A percentile compares a stretch with the other conserved stretches of the same genome.
Evolutionary conservation across 2,888 invertebrate genomes (phyloP).

Genomic region (Rhingia campestris): DNA sequence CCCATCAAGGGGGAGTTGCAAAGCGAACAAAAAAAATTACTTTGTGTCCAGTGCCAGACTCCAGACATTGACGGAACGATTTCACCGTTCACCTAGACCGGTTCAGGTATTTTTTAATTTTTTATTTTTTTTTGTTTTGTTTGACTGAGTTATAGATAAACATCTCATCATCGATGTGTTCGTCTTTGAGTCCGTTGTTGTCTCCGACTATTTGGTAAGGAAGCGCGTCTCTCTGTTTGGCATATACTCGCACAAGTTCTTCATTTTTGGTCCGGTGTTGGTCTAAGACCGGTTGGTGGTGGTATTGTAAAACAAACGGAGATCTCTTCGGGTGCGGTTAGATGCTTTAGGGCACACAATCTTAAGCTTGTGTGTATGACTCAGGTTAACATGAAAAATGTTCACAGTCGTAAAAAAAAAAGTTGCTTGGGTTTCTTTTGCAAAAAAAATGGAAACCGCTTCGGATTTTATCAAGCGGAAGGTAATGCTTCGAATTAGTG

Average conservation of each 20-base stretch:
- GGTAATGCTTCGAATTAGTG: no score
- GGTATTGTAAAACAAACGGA: slow-evolving; percentile 9
- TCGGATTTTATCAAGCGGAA: neutral
- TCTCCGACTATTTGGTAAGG: slow-evolving; percentile 17
- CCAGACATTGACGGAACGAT: slow-evolving; percentile 59
- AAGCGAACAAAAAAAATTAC: slow-evolving; percentile 3
- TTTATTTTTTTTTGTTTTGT: neutral
- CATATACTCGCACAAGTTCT: slow-evolving; percentile 12
- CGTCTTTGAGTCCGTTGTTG: neutral
- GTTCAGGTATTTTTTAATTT: slow-evolving; percentile 13
- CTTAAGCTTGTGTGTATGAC: slow-evolving; percentile 25
- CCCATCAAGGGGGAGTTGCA: slow-evolving; percentile 39
- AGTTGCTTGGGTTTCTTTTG: neutral
- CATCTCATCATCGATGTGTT: slow-evolving; percentile 21
- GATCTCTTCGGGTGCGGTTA: slow-evolving; percentile 35
- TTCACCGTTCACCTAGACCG: slow-evolving; percentile 61
- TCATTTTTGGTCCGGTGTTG: slow-evolving; percentile 1
- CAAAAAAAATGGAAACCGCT: neutral
- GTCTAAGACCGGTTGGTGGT: slow-evolving; percentile 21
- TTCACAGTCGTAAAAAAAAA: neutral
- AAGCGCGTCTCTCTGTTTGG: slow-evolving; percentile 15
- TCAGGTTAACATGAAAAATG: slow-evolving; percentile 1
- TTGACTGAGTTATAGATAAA: slow-evolving; percentile 12
- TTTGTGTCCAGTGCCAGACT: neutral
- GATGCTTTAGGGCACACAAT: slow-evolving; percentile 9